These are phyloP conservation scores for Lates japonicus DNA, from an alignment of 2,797 vertebrate genomes.

Conservation along the genomic window DNA sequence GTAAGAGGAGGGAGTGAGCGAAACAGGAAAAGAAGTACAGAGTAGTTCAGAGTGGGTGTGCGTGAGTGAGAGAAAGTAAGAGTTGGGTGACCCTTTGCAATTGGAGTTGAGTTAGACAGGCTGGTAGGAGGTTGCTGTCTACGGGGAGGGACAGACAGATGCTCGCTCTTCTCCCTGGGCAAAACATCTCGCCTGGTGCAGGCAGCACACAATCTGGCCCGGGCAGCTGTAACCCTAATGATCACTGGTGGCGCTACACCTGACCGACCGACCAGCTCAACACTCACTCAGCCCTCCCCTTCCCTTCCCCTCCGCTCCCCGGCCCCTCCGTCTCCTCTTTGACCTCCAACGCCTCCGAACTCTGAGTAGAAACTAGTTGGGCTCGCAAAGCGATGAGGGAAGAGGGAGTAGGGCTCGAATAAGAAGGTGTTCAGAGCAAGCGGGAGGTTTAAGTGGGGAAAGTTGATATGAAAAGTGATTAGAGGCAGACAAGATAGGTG, in stretches of 20 bases:
- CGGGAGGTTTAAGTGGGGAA: background rate
- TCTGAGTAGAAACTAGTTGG: slow-evolving; percentile 73
- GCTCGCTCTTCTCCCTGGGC: slow-evolving; percentile 95
- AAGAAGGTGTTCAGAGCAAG: slow-evolving; percentile 12
- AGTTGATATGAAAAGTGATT: slow-evolving; percentile 37
- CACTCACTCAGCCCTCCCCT: slow-evolving; percentile 77
- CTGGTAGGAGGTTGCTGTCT: slow-evolving; percentile 95
- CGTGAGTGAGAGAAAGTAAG: slow-evolving; percentile 80
- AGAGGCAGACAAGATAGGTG: slow-evolving; percentile 18
- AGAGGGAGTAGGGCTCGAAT: slow-evolving; percentile 10
- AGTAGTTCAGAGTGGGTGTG: slow-evolving; percentile 71
- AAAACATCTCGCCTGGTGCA: slow-evolving; percentile 96
- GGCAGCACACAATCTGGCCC: slow-evolving; percentile 96
- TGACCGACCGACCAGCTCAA: slow-evolving; percentile 88
- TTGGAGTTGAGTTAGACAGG: slow-evolving; percentile 95
- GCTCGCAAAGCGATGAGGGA: slow-evolving; percentile 41
- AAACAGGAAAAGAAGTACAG: slow-evolving; percentile 60
- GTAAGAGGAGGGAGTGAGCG: slow-evolving; percentile 52
- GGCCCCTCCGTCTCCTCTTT: slow-evolving; percentile 86
- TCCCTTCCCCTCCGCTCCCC: slow-evolving; percentile 58
- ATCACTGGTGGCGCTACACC: slow-evolving; percentile 93
- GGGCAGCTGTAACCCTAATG: slow-evolving; percentile 97
- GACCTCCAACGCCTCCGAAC: slow-evolving; percentile 87
- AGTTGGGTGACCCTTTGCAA: slow-evolving; percentile 93
- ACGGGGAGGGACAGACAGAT: slow-evolving; percentile 96